phyloP scores from a whole-genome alignment of 2,888 invertebrate genomes.

The Lepidochitona cinerea region DNA sequence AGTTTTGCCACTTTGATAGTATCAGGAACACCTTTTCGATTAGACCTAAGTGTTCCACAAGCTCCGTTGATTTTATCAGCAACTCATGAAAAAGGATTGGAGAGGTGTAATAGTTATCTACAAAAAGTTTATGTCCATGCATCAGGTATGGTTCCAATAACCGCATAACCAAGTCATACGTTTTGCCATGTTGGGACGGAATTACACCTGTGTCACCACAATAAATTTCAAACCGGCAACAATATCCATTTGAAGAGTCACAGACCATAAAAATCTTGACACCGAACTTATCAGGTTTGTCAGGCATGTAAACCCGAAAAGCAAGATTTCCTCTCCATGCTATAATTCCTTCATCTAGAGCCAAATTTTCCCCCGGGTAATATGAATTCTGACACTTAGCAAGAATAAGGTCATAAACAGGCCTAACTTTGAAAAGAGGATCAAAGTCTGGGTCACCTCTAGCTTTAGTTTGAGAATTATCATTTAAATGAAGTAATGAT shows the following conservation, averaged over 20 bases:
- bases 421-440: constrained; percentile 26
- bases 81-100: constrained; percentile 24
- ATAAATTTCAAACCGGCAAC: constrained; percentile 21
- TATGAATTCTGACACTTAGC: background rate
- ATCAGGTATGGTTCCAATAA: constrained; percentile 16
- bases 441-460: too few species aligned
- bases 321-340: constrained; percentile 27
- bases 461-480: too few species aligned
- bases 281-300: constrained; percentile 30
- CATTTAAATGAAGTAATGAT: too few species aligned
- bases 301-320: constrained; percentile 32
- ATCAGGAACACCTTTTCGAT: constrained; percentile 23
- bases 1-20: constrained; percentile 18
- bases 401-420: constrained; percentile 18
- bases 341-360: constrained; percentile 33
- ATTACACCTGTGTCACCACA: constrained; percentile 19
- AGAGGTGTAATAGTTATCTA: constrained; percentile 23
- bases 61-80: constrained; percentile 12
- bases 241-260: constrained; percentile 25
- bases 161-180: constrained; percentile 25
- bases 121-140: constrained; percentile 12
- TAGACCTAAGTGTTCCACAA: constrained; percentile 21
- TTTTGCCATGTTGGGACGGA: constrained; percentile 19
- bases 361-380: background rate
- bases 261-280: constrained; percentile 33